A percentile compares a stretch with the other conserved stretches of the same genome.
These are phyloP conservation scores for Macquaria ambigua DNA, from an alignment of 2,113 vertebrate genomes.

Conservation along the genomic window DNA sequence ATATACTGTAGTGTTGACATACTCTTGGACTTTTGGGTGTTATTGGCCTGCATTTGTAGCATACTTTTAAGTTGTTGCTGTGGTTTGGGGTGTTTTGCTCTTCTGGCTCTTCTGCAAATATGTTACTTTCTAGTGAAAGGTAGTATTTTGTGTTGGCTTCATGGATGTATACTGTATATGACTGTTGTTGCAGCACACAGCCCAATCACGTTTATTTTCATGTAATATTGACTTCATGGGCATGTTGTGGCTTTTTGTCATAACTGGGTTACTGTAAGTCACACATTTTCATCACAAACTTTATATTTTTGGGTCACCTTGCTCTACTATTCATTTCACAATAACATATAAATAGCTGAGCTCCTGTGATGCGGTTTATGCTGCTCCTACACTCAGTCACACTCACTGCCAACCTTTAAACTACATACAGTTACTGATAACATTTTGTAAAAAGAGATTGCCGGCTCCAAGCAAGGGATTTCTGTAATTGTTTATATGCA, in stretches of 20 bases:
- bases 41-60: background rate
- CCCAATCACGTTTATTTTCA: background rate
- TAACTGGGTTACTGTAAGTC: background rate
- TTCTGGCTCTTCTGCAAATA: background rate
- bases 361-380: background rate
- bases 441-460: background rate
- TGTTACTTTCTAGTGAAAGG: too few relatives aligned
- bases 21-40: background rate
- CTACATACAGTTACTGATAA: too few relatives aligned
- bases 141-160: background rate
- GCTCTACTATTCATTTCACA: background rate
- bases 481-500: background rate
- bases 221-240: background rate
- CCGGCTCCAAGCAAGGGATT: background rate
- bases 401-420: too few relatives aligned
- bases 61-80: background rate
- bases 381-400: too few relatives aligned
- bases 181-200: background rate
- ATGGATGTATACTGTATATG: background rate
- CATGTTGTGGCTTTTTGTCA: background rate
- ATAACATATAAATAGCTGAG: background rate
- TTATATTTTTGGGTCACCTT: background rate
- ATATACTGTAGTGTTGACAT: too few relatives aligned
- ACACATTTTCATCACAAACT: background rate
- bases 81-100: background rate